These are phyloP conservation scores for Eremobia ochroleuca DNA, from an alignment of 2,888 invertebrate genomes.

Conservation along the genomic window DNA sequence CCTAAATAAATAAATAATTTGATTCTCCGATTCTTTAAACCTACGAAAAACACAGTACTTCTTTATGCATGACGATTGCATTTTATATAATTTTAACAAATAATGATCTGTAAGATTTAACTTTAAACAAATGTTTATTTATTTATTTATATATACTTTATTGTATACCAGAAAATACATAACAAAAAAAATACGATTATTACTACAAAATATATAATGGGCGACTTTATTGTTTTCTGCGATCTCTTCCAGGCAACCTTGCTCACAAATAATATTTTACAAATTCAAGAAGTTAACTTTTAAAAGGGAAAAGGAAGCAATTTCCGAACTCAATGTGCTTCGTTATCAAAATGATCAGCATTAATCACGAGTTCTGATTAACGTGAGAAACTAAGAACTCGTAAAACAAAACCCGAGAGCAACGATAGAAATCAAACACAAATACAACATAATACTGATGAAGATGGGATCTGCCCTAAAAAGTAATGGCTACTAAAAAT, in stretches of 20 bases:
- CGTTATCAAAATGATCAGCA: neutral
- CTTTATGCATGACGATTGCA: too few species aligned
- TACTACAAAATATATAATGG: neutral
- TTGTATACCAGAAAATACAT: too few species aligned
- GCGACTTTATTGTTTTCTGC: too few species aligned
- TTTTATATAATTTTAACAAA: too few species aligned
- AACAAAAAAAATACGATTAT: neutral
- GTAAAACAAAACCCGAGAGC: slow-evolving; percentile 18
- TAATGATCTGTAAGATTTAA: neutral
- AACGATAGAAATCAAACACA: slow-evolving; percentile 31
- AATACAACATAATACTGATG: slow-evolving; percentile 33
- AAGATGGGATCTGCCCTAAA: slow-evolving; percentile 41
- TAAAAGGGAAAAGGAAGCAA: neutral
- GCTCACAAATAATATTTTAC: neutral
- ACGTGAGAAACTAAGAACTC: slow-evolving; percentile 9
- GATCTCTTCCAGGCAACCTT: neutral
- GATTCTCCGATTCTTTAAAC: too few species aligned
- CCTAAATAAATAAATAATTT: too few species aligned
- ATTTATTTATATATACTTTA: too few species aligned
- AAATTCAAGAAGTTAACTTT: neutral
- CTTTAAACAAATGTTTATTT: too few species aligned
- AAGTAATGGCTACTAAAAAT: slow-evolving; percentile 61
- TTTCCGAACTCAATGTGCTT: neutral
- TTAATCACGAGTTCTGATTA: slow-evolving; percentile 18
- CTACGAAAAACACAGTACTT: too few species aligned